Evolutionary conservation across 2,888 invertebrate species (phyloP).

Genomic region (Pyralis farinalis): DNA sequence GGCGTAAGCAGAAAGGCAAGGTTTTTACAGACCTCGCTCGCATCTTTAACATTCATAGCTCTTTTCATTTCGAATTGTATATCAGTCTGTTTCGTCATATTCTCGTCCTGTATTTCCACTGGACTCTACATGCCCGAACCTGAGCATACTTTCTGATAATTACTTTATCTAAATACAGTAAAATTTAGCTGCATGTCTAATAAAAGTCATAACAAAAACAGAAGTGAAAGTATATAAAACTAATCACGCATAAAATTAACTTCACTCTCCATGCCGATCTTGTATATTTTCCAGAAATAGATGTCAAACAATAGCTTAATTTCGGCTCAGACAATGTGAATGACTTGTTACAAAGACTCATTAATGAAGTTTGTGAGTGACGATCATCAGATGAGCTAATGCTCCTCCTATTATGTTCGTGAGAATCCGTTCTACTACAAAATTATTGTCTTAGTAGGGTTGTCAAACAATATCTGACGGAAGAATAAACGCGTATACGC

Average conservation of each 20-base stretch:
- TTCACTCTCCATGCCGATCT: not conserved
- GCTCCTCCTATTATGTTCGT: constrained; percentile 1
- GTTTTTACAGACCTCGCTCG: no score
- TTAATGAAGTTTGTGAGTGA: constrained; percentile 2
- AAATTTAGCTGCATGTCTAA: no score
- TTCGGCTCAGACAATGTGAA: not conserved
- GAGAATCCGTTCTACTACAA: constrained; percentile 8
- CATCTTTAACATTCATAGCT: no score
- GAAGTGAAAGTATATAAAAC: not conserved
- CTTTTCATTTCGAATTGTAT: no score
- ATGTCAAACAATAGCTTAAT: constrained; percentile 2
- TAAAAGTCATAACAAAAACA: not conserved
- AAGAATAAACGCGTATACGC: no score
- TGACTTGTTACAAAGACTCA: constrained; percentile 1
- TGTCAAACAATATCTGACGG: not conserved
- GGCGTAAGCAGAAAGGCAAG: no score
- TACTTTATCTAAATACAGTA: no score
- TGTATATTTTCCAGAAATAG: not conserved
- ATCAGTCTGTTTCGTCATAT: no score
- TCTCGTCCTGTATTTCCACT: no score
- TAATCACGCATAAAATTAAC: not conserved
- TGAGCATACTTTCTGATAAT: no score
- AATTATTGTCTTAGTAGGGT: not conserved
- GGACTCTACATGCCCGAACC: no score
- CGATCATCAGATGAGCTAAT: not conserved